Evolutionary conservation across 2,113 vertebrate species (phyloP).

Genomic region (Neodontobutis hainanensis): DNA sequence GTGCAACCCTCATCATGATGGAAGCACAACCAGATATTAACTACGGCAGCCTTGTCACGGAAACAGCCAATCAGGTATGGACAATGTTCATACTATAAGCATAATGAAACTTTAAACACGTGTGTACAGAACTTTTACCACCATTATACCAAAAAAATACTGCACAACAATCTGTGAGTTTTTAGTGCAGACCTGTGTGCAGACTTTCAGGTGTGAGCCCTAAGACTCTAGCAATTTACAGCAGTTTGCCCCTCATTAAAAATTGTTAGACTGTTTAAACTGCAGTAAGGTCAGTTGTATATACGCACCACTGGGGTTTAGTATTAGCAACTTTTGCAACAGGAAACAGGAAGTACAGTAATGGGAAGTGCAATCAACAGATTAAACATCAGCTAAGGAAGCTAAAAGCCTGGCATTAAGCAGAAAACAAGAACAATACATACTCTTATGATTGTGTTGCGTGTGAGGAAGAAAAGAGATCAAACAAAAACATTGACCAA

Average conservation of each 20-base stretch:
- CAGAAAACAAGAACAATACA: background rate
- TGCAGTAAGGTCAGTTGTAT: too few species aligned
- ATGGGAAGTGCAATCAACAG: constrained; percentile 9
- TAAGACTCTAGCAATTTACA: too few species aligned
- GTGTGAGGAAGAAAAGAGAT: background rate
- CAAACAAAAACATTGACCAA: background rate
- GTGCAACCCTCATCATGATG: background rate
- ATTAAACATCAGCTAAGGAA: background rate
- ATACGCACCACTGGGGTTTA: too few species aligned
- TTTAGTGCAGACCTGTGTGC: too few species aligned
- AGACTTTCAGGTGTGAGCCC: too few species aligned
- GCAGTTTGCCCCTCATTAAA: too few species aligned
- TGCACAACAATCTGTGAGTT: too few species aligned
- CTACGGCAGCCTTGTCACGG: background rate
- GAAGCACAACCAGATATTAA: background rate
- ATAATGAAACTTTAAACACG: too few species aligned
- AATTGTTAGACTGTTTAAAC: too few species aligned
- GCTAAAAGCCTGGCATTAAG: background rate
- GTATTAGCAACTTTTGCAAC: background rate
- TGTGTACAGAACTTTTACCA: background rate
- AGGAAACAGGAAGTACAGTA: background rate
- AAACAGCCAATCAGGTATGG: background rate
- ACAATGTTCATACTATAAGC: background rate
- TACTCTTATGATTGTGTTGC: background rate
- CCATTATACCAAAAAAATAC: too few species aligned